phyloP scores from a whole-genome alignment of 2,797 vertebrate species.

The Netta rufina region DNA sequence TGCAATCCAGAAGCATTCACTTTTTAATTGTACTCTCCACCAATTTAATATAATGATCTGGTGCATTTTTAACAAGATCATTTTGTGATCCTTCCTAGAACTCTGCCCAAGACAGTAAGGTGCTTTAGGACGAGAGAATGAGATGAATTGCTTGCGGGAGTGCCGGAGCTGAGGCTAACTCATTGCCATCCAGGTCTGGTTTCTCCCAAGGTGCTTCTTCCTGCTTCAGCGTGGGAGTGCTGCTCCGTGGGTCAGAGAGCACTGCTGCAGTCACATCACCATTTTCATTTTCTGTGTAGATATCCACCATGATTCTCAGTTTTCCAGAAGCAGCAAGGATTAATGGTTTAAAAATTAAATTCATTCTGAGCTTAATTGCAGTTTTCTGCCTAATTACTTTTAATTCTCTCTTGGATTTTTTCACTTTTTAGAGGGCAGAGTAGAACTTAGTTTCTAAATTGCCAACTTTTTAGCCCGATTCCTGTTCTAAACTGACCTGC shows the following conservation, averaged over 20 bases:
- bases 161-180: not conserved
- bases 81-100: not conserved
- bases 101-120: not conserved
- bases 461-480: conserved; percentile 51
- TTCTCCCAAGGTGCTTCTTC: not conserved
- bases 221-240: not conserved
- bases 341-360: conserved; percentile 42
- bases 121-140: not conserved
- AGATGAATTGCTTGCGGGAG: not conserved
- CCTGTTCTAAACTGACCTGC: conserved; percentile 60
- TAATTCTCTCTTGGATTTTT: conserved; percentile 55
- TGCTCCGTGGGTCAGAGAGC: not conserved
- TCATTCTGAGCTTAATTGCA: conserved; percentile 45
- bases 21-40: not conserved
- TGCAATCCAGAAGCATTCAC: not conserved
- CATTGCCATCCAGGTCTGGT: too few species aligned
- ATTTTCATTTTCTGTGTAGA: not conserved
- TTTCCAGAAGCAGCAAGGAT: not conserved
- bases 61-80: not conserved
- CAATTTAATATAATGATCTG: not conserved
- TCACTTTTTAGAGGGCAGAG: conserved; percentile 5
- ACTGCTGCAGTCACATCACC: not conserved
- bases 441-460: conserved; percentile 45
- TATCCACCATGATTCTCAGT: not conserved
- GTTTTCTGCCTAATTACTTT: conserved; percentile 52